Evolutionary conservation across 2,888 invertebrate genomes (phyloP).

Genomic region (Synergus itoensis): DNA sequence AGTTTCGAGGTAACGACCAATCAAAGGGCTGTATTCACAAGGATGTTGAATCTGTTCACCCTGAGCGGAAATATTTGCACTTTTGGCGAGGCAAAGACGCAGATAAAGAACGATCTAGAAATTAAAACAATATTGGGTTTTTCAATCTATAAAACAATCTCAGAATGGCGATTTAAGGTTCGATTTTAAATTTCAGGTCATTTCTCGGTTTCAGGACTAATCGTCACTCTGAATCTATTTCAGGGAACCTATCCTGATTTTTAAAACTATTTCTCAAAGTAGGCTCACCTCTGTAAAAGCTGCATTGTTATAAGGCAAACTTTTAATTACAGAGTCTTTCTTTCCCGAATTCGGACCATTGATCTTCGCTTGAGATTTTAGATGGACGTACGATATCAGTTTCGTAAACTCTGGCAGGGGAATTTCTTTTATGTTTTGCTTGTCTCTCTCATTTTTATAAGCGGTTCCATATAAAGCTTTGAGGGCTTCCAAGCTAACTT

Average conservation of each 20-base stretch:
- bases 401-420: conserved; percentile 86
- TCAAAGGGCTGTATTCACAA: conserved; percentile 83
- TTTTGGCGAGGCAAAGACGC: conserved; percentile 87
- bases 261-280: neutral
- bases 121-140: conserved; percentile 7
- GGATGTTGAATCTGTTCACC: conserved; percentile 80
- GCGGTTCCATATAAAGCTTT: conserved; percentile 87
- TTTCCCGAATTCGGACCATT: conserved; percentile 78
- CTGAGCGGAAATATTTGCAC: conserved; percentile 80
- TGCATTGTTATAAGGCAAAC: conserved; percentile 85
- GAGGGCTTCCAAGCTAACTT: conserved; percentile 86
- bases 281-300: conserved; percentile 85
- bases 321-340: conserved; percentile 82
- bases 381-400: conserved; percentile 85
- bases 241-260: neutral
- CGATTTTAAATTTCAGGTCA: too few relatives aligned
- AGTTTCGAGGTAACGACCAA: conserved; percentile 83
- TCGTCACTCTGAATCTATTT: neutral
- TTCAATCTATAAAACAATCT: conserved; percentile 28
- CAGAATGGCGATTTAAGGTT: too few relatives aligned
- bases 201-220: too few relatives aligned
- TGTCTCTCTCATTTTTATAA: conserved; percentile 67
- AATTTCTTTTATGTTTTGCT: conserved; percentile 73
- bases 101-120: conserved; percentile 88
- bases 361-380: conserved; percentile 68